Conservation (phyloP, 2,888 invertebrate genomes). For the Isoperla grammatica region DNA sequence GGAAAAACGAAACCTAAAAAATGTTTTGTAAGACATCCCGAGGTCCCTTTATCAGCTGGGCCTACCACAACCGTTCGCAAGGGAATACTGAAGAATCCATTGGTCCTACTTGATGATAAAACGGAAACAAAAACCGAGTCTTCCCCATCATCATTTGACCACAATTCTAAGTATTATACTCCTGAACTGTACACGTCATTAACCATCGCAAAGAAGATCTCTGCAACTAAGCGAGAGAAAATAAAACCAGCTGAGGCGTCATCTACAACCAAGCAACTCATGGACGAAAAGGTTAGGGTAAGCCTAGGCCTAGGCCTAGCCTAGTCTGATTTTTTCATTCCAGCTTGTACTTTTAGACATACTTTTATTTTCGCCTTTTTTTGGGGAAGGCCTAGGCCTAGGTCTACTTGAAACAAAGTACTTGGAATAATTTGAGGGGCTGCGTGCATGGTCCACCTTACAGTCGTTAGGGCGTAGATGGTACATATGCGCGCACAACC, state of each 20-base stretch:
- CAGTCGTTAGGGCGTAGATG: too few species aligned
- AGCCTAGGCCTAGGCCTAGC: background rate
- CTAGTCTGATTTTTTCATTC: background rate
- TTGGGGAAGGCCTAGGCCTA: too few species aligned
- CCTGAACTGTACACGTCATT: conserved; percentile 16
- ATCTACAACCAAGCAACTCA: conserved; percentile 6
- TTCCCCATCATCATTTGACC: background rate
- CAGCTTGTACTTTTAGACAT: background rate
- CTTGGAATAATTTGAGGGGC: too few species aligned
- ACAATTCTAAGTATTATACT: conserved; percentile 5
- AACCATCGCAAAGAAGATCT: conserved; percentile 20
- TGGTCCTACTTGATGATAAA: too few species aligned
- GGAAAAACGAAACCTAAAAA: background rate
- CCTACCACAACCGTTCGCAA: background rate
- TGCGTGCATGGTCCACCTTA: too few species aligned
- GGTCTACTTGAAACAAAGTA: too few species aligned
- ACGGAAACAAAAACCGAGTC: background rate
- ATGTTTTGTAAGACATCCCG: background rate
- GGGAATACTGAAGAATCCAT: background rate
- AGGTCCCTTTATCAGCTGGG: background rate
- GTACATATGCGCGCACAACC: too few species aligned
- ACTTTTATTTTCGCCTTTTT: too few species aligned
- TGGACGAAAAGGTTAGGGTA: conserved; percentile 19
- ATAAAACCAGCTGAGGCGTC: background rate
- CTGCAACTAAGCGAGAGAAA: background rate